Evolutionary conservation across 2,797 vertebrate species (phyloP).

Genomic region (Danio aesculapii): DNA sequence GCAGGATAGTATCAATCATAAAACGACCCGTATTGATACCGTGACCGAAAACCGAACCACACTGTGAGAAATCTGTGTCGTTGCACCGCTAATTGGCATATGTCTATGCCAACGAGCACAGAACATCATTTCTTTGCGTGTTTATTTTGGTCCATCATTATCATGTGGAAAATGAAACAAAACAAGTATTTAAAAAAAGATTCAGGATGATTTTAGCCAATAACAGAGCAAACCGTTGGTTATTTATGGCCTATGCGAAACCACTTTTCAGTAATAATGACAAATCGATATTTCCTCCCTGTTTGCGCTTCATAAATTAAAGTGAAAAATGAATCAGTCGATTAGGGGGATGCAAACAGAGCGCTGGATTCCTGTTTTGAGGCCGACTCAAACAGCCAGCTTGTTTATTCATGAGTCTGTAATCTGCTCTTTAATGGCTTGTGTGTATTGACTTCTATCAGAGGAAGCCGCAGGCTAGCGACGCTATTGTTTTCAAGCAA

Average conservation of each 20-base stretch:
- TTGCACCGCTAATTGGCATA: no score
- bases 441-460: conserved; percentile 51
- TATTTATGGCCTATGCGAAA: conserved; percentile 26
- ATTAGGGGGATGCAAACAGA: not conserved
- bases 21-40: no score
- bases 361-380: conserved; percentile 1
- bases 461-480: conserved; percentile 41
- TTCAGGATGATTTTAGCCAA: not conserved
- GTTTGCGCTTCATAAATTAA: conserved; percentile 35
- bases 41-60: no score
- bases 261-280: conserved; percentile 45
- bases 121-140: not conserved
- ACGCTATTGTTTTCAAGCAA: conserved; percentile 46
- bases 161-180: conserved; percentile 24
- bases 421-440: conserved; percentile 53
- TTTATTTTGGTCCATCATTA: conserved; percentile 23
- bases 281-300: conserved; percentile 44
- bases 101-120: no score
- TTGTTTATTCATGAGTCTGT: conserved; percentile 46
- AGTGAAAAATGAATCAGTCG: conserved; percentile 44
- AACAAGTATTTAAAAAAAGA: conserved; percentile 14
- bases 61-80: no score
- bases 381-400: conserved; percentile 36
- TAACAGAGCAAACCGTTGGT: conserved; percentile 5
- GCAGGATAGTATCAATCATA: no score